phyloP scores from a whole-genome alignment of 2,113 vertebrate genomes.

The Uropsilus gracilis region DNA sequence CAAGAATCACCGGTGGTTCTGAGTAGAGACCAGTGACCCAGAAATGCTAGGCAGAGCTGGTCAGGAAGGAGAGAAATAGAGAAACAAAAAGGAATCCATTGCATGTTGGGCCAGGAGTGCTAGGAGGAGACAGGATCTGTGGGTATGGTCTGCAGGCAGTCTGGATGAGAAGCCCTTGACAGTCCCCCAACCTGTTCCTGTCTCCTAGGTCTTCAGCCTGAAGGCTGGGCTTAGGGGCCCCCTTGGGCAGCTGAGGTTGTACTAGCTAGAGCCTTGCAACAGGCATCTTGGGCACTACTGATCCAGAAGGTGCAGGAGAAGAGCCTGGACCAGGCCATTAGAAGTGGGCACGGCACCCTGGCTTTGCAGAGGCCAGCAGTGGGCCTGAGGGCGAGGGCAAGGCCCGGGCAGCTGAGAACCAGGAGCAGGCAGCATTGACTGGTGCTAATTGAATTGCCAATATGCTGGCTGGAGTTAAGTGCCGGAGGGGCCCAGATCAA shows the following conservation, averaged over 20 bases:
- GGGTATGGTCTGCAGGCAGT: neutral
- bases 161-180: neutral
- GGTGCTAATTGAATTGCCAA: conserved; percentile 84
- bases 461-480: conserved; percentile 82
- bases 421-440: conserved; percentile 75
- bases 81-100: neutral
- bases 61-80: neutral
- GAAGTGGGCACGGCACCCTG: neutral
- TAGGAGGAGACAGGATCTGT: neutral
- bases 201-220: conserved; percentile 61
- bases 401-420: conserved; percentile 61
- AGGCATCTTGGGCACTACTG: neutral
- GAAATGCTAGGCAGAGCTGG: neutral
- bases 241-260: conserved; percentile 36
- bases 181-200: conserved; percentile 47
- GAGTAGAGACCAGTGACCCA: neutral
- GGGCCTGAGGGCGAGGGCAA: neutral
- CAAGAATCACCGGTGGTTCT: neutral
- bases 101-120: neutral
- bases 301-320: conserved; percentile 28
- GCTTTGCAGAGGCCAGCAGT: neutral
- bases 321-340: conserved; percentile 45
- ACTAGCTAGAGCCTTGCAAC: neutral
- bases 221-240: conserved; percentile 32
- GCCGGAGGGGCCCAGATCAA: conserved; percentile 84